These are phyloP conservation scores for Limnephilus rhombicus DNA, from an alignment of 2,888 invertebrate genomes.

Conservation along the genomic window DNA sequence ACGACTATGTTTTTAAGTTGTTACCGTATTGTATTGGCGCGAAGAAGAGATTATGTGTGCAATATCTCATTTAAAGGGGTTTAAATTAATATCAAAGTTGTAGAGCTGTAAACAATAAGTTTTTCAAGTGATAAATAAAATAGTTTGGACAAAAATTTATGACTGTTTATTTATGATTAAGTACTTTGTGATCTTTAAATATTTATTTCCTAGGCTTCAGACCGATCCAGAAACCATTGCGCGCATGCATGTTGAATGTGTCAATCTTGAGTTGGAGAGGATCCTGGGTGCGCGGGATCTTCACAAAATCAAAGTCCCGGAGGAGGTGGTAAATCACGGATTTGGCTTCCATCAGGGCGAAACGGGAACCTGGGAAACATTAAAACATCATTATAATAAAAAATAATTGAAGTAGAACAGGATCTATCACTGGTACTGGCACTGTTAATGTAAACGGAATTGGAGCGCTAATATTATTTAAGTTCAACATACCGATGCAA, in stretches of 20 bases:
- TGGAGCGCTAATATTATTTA: neutral
- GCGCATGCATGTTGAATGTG: slow-evolving; percentile 49
- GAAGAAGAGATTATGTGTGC: too few relatives aligned
- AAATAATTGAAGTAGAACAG: too few relatives aligned
- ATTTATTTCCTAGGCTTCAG: slow-evolving; percentile 54
- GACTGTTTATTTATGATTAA: too few relatives aligned
- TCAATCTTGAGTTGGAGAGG: slow-evolving; percentile 49
- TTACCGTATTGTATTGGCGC: too few relatives aligned
- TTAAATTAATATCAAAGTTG: too few relatives aligned
- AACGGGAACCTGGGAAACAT: slow-evolving; percentile 60
- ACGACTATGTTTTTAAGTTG: too few relatives aligned
- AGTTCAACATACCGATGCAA: slow-evolving; percentile 30
- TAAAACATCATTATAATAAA: neutral
- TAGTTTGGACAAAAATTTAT: too few relatives aligned
- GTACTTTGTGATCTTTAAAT: too few relatives aligned
- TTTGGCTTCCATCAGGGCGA: slow-evolving; percentile 62
- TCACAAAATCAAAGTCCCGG: slow-evolving; percentile 57
- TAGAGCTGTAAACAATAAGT: too few relatives aligned
- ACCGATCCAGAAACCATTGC: slow-evolving; percentile 61
- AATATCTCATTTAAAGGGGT: too few relatives aligned
- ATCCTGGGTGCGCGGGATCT: slow-evolving; percentile 55
- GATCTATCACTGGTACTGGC: too few relatives aligned
- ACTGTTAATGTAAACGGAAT: neutral
- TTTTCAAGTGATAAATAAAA: too few relatives aligned
- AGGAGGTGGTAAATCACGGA: slow-evolving; percentile 51